Conservation (phyloP, 2,888 invertebrate genomes). For the Acrobasis suavella region DNA sequence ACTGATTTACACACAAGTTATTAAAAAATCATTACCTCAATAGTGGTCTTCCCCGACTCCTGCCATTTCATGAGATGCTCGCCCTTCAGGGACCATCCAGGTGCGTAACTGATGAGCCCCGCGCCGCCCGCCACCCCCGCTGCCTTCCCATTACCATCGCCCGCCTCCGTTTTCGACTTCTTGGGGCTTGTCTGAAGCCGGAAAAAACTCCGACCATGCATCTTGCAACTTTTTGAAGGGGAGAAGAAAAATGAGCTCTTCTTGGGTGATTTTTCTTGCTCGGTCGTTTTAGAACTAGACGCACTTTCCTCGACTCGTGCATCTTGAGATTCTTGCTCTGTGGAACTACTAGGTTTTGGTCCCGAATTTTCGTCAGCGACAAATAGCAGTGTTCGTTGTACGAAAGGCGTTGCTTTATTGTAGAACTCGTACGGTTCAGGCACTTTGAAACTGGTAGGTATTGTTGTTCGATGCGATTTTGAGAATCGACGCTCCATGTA, state of each 20-base stretch:
- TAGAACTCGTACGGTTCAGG: conserved; percentile 77
- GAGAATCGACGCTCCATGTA: conserved; percentile 80
- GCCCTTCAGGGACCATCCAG: conserved; percentile 84
- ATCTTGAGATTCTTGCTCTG: conserved; percentile 50
- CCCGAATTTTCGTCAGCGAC: conserved; percentile 75
- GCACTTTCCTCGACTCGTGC: conserved; percentile 48
- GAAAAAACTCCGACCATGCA: conserved; percentile 76
- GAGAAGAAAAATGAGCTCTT: conserved; percentile 80
- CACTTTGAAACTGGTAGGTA: conserved; percentile 74
- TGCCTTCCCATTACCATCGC: conserved; percentile 47
- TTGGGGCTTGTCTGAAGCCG: conserved; percentile 79
- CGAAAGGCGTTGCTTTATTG: conserved; percentile 78
- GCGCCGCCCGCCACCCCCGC: conserved; percentile 50
- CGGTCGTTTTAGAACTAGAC: conserved; percentile 59
- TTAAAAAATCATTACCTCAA: conserved; percentile 68
- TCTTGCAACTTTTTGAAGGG: conserved; percentile 78
- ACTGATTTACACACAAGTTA: neutral
- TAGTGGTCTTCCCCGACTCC: conserved; percentile 82
- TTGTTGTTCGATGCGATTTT: conserved; percentile 72
- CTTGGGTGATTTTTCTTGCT: conserved; percentile 77
- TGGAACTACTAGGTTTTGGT: conserved; percentile 57
- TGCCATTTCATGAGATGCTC: conserved; percentile 85
- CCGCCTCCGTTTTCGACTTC: conserved; percentile 69
- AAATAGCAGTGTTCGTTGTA: conserved; percentile 74
- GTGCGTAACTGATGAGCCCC: conserved; percentile 84